Evolutionary conservation across 1,140 invertebrate genomes (phyloP), one percentile per base, ranked within the genome.

Genomic region (Drosophila aff.): DNA sequence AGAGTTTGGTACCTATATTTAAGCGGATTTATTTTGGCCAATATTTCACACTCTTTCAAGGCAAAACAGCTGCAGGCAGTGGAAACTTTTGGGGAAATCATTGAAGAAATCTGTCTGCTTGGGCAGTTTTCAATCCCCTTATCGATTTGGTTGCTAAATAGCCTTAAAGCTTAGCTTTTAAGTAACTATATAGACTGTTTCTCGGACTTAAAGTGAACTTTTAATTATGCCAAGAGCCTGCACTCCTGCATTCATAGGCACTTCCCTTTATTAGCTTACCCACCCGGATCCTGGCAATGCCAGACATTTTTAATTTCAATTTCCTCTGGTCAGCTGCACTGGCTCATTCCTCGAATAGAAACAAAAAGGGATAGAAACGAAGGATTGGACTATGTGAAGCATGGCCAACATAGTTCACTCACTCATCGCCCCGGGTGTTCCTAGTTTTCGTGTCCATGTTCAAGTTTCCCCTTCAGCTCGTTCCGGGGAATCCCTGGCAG

Each of bases 211-310:
- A 52, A 62, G 28, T 46, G 47, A 6, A 31, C 36, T 79, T 87
- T 76, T 79, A 82, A 86, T 86, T 65, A 86, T 63, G 50, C 63
- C 57, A 76, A 76, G 68, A 71, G 62, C 68, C 64, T 15, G 31
- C 15, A 50, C 4, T 41, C 23, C 55, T 31, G 7, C 16, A 43
- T 49, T 67, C 43, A 41, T 23, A 15, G 28, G 23, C 16, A 57
- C 23, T 23, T 33, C 4, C 36, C 15, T 63, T 47, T 46, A 68
- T 55, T 68, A 38, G 31, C 40, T 67, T 18, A 67, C 38, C 38
- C 23, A 28, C 6, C 6, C 13, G 11, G 8, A 16, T 5, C 13
- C n/a, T 13, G 1, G 44, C 46, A 11, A 23, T 49, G n/a, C 9
- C 46, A 43, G 36, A n/a, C 38, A 43, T 50, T 71, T 67, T 46